These are phyloP conservation scores for Craniophora ligustri DNA, from an alignment of 2,888 invertebrate species.

Conservation along the genomic window DNA sequence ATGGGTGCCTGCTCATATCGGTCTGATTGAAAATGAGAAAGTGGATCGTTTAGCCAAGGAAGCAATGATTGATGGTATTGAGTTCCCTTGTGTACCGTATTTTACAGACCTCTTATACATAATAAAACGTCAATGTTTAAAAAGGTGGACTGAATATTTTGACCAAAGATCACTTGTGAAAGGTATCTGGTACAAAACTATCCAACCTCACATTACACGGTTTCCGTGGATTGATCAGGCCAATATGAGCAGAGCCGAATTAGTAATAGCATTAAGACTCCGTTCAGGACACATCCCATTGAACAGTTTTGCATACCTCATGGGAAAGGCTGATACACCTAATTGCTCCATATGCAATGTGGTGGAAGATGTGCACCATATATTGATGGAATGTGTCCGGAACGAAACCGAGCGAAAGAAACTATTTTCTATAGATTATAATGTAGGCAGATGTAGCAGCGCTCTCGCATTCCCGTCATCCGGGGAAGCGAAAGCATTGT, in stretches of 20 bases:
- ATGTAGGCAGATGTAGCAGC: background rate
- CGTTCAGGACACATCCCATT: background rate
- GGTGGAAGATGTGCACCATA: background rate
- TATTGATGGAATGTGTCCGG: background rate
- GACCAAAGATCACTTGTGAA: background rate
- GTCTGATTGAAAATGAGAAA: conserved; percentile 2
- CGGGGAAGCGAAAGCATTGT: background rate
- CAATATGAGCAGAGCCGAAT: background rate
- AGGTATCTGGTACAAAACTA: background rate
- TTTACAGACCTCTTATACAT: background rate
- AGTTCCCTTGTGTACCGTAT: background rate
- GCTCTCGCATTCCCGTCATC: background rate
- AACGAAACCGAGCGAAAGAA: background rate
- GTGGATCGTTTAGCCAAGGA: conserved; percentile 1
- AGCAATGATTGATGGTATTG: background rate
- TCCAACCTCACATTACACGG: background rate
- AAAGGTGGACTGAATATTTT: background rate
- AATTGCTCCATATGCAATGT: background rate
- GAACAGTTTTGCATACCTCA: background rate
- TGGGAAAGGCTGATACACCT: background rate
- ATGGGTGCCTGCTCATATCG: conserved; percentile 2
- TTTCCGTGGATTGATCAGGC: background rate
- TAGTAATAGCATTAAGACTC: background rate
- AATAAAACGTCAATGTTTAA: background rate
- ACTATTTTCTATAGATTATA: background rate